These are phyloP conservation scores for Myathropa florea DNA, from an alignment of 2,888 invertebrate genomes.

Conservation along the genomic window DNA sequence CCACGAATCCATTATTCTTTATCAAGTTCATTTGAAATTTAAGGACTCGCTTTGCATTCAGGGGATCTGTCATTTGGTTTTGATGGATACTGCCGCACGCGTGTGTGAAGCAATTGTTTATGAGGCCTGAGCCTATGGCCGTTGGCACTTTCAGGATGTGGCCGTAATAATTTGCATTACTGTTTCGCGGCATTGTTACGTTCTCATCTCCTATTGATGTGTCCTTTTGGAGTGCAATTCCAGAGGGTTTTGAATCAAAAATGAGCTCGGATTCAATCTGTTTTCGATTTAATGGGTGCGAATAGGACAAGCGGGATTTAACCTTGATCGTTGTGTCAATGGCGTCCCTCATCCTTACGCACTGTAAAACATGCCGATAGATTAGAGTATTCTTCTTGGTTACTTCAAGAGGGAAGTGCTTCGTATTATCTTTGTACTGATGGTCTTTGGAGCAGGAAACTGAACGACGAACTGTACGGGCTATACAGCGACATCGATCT, in stretches of 20 bases:
- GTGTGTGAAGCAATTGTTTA: conserved; percentile 6
- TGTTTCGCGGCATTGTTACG: neutral
- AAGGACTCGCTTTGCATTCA: conserved; percentile 24
- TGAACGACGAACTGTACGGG: too few relatives aligned
- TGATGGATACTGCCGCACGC: conserved; percentile 9
- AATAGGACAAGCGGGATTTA: too few relatives aligned
- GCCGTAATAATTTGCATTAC: neutral
- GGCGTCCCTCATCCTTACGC: too few relatives aligned
- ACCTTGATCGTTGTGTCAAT: too few relatives aligned
- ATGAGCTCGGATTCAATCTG: neutral
- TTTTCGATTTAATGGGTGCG: neutral
- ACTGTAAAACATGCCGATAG: too few relatives aligned
- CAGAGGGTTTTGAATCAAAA: neutral
- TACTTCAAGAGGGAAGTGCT: too few relatives aligned
- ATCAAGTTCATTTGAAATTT: conserved; percentile 33
- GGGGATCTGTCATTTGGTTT: conserved; percentile 26
- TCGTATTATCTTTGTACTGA: too few relatives aligned
- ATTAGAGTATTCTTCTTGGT: too few relatives aligned
- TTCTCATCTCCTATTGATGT: neutral
- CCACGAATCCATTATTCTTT: conserved; percentile 37
- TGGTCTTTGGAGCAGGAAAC: too few relatives aligned
- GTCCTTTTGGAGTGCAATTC: neutral
- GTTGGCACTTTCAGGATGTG: neutral
- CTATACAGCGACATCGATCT: too few relatives aligned
- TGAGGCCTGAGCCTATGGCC: neutral